Base-by-base conservation (phyloP, 2,797 vertebrate genomes). In the Acrossocheilus wenchowensis region DNA sequence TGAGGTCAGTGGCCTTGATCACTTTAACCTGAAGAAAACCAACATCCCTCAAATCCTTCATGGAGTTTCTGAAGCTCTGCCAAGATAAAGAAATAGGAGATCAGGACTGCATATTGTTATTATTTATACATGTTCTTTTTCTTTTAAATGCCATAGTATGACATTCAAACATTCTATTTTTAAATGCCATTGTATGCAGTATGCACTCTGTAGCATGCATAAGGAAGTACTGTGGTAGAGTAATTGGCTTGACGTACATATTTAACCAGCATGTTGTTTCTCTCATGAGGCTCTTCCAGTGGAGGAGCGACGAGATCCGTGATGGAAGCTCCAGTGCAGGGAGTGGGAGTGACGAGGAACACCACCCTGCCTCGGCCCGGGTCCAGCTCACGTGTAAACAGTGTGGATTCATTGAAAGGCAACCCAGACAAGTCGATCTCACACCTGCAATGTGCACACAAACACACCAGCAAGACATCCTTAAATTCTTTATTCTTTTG, bases 1-100 rank as follows among this genome's bases (percentile, higher is more conserved):
- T 81, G 75, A 99, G 94, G 87, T 98, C 97, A 12, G 91, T 86
- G 0, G 98, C 98, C 89, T 95, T 97, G 83, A 99, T 90, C 77
- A 99, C 96, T 92, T 99, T 99, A 78, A 98, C 96, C 94, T 99
- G 98, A 75, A 99, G 95, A 84, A 97, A 96, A 5, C 98, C 98
- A 5, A 99, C 41, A 4, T 99, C 98, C 81, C 90, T 93, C 15
- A 97, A 41, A 85, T 97, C 95, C 48, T 88, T 92, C 75, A 99
- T 92, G 19, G 97, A 96, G 82, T 94, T 96, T 91, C 90, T 96
- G 75, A 97, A 85, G 90, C 93, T 84, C 98, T 99, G 39, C 11
- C 6, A 19, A 68, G n/a, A 93, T 10, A 66, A 43, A 79, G 30
- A 10, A 26, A 21, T 1, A 0, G 1, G 68, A 26, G 15, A 57